Conservation (phyloP, 1,140 invertebrate genomes). For the Brachionus koreanus region DNA sequence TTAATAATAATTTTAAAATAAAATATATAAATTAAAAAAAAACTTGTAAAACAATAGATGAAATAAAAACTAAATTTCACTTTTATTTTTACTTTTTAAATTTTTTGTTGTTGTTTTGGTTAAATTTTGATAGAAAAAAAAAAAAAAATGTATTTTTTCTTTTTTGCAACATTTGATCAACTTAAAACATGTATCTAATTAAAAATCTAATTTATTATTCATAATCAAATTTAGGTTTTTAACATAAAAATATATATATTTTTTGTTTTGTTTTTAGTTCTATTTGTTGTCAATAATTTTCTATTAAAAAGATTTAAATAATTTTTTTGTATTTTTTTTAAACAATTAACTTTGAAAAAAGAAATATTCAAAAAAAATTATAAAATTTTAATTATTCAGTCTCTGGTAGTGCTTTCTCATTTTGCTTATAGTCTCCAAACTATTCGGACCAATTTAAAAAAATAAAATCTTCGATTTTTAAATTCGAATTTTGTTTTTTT, state of each 20-base stretch:
- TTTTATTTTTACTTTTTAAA: not conserved
- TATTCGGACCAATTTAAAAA: not conserved
- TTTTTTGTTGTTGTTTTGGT: not conserved
- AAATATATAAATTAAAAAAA: no score
- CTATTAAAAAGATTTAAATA: constrained; percentile 6
- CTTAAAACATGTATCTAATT: not conserved
- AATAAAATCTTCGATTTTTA: not conserved
- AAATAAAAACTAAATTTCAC: no score
- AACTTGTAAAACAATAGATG: no score
- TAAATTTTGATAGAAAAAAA: not conserved
- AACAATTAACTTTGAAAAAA: constrained; percentile 4
- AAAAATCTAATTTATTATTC: not conserved
- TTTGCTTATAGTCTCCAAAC: not conserved
- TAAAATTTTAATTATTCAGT: not conserved
- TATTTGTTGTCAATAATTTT: not conserved
- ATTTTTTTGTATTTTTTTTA: not conserved
- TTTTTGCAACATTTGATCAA: not conserved
- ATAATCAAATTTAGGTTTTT: not conserved
- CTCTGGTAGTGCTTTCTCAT: not conserved
- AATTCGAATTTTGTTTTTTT: not conserved
- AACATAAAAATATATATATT: not conserved
- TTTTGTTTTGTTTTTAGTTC: not conserved
- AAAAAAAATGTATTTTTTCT: not conserved
- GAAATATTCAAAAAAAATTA: not conserved
- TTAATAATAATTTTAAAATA: no score